Conservation (phyloP, 2,797 vertebrate species). For the Periparus ater region DNA sequence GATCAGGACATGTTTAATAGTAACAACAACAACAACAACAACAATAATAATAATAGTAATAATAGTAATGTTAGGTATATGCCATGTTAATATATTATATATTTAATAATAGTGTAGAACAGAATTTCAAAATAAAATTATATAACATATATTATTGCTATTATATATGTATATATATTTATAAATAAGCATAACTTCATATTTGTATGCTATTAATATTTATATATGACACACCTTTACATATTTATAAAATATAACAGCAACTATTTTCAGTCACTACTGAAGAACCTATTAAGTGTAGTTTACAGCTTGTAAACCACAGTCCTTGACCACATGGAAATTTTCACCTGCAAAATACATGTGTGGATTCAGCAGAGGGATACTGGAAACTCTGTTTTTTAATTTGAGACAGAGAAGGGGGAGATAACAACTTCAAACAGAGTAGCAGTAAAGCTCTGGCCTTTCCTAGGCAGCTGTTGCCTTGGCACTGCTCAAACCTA, state of each 20-base stretch:
- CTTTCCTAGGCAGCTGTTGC: neutral
- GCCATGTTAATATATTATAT: neutral
- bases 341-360: neutral
- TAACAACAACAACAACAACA: neutral
- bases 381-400: neutral
- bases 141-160: neutral
- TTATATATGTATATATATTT: neutral
- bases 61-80: too few species aligned
- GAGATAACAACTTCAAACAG: neutral
- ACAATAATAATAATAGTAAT: neutral
- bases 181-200: neutral
- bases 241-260: neutral
- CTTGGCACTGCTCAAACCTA: neutral
- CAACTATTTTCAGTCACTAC: neutral
- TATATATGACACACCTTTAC: neutral
- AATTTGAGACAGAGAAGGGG: rapidly evolving
- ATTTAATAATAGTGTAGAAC: neutral
- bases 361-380: neutral
- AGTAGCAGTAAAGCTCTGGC: neutral
- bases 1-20: neutral
- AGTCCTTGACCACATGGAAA: neutral
- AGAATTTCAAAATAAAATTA: neutral
- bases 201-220: neutral
- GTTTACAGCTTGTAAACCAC: neutral
- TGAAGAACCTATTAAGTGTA: neutral